A percentile compares a stretch with the other conserved stretches of the same genome.
Conservation (phyloP, 2,888 invertebrate genomes). For the Ephialtes manifestator region DNA sequence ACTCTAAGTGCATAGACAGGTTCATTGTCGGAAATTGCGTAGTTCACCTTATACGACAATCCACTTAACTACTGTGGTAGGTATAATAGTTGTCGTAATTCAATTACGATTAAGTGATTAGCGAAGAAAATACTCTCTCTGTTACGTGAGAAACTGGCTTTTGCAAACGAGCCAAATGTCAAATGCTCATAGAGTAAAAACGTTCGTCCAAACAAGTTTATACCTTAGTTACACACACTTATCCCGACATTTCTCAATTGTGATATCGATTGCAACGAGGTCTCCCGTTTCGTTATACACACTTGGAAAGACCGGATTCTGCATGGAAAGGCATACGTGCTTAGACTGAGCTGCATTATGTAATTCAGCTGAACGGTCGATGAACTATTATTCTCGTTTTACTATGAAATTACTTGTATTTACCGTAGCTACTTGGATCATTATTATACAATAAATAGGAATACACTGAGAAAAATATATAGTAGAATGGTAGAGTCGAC, state of each 20-base stretch:
- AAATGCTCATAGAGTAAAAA: slow-evolving; percentile 18
- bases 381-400: slow-evolving; percentile 33
- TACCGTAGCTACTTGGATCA: not conserved
- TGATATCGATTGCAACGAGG: slow-evolving; percentile 64
- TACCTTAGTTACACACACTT: slow-evolving; percentile 22
- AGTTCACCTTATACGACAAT: not conserved
- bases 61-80: not conserved
- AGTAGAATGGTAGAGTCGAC: too few species aligned
- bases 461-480: too few species aligned
- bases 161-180: slow-evolving; percentile 23
- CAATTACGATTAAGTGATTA: slow-evolving; percentile 63
- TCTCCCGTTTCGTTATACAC: slow-evolving; percentile 60
- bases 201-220: slow-evolving; percentile 54
- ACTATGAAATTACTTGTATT: not conserved
- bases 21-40: not conserved
- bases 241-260: slow-evolving; percentile 63
- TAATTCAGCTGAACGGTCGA: slow-evolving; percentile 62
- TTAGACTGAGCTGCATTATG: slow-evolving; percentile 33
- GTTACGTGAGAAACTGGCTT: slow-evolving; percentile 43
- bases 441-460: not conserved
- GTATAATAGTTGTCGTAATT: slow-evolving; percentile 40
- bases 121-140: slow-evolving; percentile 34
- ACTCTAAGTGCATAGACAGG: not conserved
- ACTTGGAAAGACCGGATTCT: slow-evolving; percentile 63
- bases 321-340: slow-evolving; percentile 36